These are phyloP conservation scores for Phocoena sinus DNA, from an alignment of 2,113 vertebrate genomes.

Conservation along the genomic window DNA sequence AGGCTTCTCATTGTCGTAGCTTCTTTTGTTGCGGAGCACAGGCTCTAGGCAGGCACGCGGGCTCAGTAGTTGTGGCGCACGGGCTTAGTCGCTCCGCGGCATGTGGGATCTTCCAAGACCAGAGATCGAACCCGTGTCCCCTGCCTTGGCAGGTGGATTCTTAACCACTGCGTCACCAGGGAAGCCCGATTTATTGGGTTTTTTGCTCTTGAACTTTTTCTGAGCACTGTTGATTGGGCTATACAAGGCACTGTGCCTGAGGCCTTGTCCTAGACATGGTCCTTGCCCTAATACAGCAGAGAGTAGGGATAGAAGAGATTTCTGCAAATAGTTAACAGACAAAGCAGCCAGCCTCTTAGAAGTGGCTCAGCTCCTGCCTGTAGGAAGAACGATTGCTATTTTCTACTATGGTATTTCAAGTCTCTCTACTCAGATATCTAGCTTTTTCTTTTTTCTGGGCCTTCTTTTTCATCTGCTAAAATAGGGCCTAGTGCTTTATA, in stretches of 20 bases:
- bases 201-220: conserved; percentile 15
- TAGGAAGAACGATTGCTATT: neutral
- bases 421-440: neutral
- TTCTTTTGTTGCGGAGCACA: no score
- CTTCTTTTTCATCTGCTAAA: neutral
- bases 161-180: no score
- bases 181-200: neutral
- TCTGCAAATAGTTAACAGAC: neutral
- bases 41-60: no score
- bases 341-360: neutral
- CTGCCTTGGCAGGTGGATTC: no score
- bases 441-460: neutral
- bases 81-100: no score
- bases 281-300: neutral
- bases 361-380: neutral
- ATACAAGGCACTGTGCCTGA: neutral
- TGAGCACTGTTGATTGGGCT: neutral
- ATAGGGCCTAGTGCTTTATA: neutral
- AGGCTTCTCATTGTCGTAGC: no score
- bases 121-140: no score
- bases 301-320: neutral
- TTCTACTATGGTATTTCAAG: neutral
- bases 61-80: no score
- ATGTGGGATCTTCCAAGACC: no score
- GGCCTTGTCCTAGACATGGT: neutral